phyloP scores from a whole-genome alignment of 2,113 vertebrate species.

The Equus przewalskii region DNA sequence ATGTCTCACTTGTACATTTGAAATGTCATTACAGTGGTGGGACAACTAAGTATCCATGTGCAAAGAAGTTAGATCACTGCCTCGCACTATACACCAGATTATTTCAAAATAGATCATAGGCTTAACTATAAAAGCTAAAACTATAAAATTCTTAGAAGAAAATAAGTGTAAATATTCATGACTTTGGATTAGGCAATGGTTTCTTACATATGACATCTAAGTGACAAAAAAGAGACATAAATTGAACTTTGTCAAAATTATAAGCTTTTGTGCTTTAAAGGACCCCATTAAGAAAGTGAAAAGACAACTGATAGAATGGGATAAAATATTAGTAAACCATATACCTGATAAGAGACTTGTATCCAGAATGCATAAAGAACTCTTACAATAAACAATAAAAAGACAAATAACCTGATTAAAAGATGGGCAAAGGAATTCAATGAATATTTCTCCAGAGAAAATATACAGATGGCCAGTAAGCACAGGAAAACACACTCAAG shows the following conservation, averaged over 20 bases:
- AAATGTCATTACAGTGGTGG: not conserved
- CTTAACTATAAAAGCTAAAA: not conserved
- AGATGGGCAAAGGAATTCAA: not conserved
- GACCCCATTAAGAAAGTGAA: not conserved
- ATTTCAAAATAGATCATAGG: not conserved
- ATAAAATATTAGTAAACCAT: not conserved
- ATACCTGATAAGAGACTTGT: not conserved
- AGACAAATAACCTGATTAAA: not conserved
- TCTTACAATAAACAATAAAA: not conserved
- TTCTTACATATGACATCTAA: not conserved
- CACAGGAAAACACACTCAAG: not conserved
- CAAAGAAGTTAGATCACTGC: not conserved
- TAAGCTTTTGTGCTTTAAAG: not conserved
- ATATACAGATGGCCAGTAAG: not conserved
- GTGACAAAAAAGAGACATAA: not conserved
- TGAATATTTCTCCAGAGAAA: not conserved
- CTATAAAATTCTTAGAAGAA: not conserved
- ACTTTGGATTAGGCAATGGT: not conserved
- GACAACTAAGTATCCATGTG: too few relatives aligned
- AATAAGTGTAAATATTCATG: not conserved
- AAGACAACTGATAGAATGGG: not conserved
- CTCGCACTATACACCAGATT: not conserved
- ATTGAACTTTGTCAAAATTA: not conserved
- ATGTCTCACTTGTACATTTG: not conserved
- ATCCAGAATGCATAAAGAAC: not conserved